These are phyloP conservation scores for Caenorhabditis panamensis DNA, from an alignment of 2,888 invertebrate genomes.

Conservation along the genomic window DNA sequence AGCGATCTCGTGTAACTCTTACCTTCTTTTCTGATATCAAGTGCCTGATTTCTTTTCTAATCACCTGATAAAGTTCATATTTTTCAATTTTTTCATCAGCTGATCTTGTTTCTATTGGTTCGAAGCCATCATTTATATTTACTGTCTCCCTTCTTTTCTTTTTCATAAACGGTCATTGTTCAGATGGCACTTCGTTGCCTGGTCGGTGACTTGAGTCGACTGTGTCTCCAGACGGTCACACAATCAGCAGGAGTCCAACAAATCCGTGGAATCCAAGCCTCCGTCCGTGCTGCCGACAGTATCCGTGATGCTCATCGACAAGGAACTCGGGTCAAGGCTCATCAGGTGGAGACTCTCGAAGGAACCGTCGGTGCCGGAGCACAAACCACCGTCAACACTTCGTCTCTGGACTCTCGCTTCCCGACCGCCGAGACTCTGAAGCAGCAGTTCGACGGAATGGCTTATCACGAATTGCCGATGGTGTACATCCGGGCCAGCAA, in stretches of 20 bases:
- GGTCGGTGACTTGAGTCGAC: conserved; percentile 43
- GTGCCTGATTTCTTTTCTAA: background rate
- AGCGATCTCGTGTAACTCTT: background rate
- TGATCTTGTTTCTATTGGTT: too few relatives aligned
- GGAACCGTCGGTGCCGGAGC: conserved; percentile 73
- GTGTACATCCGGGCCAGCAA: conserved; percentile 89
- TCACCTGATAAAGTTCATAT: background rate
- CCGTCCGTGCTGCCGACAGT: conserved; percentile 58
- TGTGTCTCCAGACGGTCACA: conserved; percentile 49
- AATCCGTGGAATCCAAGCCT: conserved; percentile 23
- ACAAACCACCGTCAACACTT: conserved; percentile 70
- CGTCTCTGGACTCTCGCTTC: conserved; percentile 71
- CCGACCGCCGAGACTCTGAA: conserved; percentile 77
- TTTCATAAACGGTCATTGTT: background rate
- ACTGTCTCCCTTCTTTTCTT: background rate
- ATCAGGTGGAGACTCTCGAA: conserved; percentile 66
- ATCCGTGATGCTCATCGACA: conserved; percentile 74
- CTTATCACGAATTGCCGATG: conserved; percentile 86
- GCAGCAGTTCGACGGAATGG: conserved; percentile 74
- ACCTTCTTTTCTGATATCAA: background rate
- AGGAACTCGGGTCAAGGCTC: conserved; percentile 59
- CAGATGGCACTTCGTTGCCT: conserved; percentile 47
- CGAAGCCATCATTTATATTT: conserved; percentile 9
- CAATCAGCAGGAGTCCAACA: conserved; percentile 34
- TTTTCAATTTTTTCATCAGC: background rate